Conservation (phyloP, 2,113 vertebrate species). For the Solea senegalensis region DNA sequence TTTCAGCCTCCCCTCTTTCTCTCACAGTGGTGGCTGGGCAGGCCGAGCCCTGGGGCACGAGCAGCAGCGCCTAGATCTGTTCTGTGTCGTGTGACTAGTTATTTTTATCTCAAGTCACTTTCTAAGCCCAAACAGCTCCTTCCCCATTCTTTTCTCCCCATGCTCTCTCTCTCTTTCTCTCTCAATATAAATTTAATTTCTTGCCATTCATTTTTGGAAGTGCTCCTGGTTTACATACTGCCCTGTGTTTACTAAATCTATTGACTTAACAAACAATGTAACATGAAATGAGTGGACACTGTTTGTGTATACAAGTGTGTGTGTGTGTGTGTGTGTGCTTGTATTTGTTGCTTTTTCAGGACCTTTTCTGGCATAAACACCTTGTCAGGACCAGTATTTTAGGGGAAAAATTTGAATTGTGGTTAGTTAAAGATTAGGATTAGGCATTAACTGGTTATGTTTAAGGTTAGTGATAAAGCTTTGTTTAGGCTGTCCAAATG, state of each 20-base stretch:
- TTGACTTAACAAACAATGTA: slow-evolving; percentile 36
- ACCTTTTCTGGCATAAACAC: no score
- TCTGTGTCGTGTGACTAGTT: slow-evolving; percentile 86
- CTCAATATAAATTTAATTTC: slow-evolving; percentile 21
- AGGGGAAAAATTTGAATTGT: no score
- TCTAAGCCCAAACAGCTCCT: slow-evolving; percentile 79
- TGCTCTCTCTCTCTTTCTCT: slow-evolving; percentile 12
- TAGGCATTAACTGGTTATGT: no score
- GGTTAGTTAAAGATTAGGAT: no score
- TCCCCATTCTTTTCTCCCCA: slow-evolving; percentile 42
- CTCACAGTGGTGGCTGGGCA: slow-evolving; percentile 68
- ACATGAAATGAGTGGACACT: slow-evolving; percentile 58
- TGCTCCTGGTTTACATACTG: slow-evolving; percentile 47
- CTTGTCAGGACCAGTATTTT: no score
- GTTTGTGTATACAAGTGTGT: slow-evolving; percentile 26
- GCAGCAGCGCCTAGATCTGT: slow-evolving; percentile 81
- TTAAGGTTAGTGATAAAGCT: no score
- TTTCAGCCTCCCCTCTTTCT: slow-evolving; percentile 12
- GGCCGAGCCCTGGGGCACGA: slow-evolving; percentile 80
- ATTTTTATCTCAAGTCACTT: slow-evolving; percentile 91
- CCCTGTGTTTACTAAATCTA: slow-evolving; percentile 37
- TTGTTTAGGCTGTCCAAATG: neutral
- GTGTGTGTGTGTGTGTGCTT: slow-evolving; percentile 6
- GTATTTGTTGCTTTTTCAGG: no score
- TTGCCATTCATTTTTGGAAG: slow-evolving; percentile 45